Percentiles rank a stretch among this genome's conserved stretches.
These are phyloP conservation scores for Acronicta alni DNA, from an alignment of 2,888 invertebrate species.

Conservation along the genomic window DNA sequence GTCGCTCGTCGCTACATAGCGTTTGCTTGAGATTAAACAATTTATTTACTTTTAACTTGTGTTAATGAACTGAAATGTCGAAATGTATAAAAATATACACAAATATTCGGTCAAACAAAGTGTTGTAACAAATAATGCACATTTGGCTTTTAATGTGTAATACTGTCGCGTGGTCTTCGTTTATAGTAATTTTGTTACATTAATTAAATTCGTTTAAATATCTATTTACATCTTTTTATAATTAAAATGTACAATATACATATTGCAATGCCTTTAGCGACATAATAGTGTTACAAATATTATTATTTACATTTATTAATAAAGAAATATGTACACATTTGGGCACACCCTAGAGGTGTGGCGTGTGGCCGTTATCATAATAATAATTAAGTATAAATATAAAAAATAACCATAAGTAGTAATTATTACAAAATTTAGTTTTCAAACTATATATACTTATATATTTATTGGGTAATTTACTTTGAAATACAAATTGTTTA, in stretches of 20 bases:
- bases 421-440: conserved; percentile 1
- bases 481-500: background rate
- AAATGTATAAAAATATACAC: no score
- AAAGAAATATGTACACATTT: conserved; percentile 49
- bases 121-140: conserved; percentile 50
- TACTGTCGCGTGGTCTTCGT: conserved; percentile 68
- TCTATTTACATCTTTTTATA: conserved; percentile 80
- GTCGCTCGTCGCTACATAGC: no score
- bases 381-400: conserved; percentile 2
- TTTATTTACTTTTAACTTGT: no score
- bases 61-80: no score
- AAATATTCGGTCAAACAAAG: background rate
- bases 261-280: conserved; percentile 71
- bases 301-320: conserved; percentile 63
- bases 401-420: conserved; percentile 15
- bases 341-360: conserved; percentile 22
- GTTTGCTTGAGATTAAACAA: no score
- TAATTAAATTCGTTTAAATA: conserved; percentile 88
- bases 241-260: conserved; percentile 75
- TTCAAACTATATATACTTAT: no score
- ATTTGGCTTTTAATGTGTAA: conserved; percentile 40
- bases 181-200: conserved; percentile 73
- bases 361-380: conserved; percentile 9
- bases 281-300: conserved; percentile 47
- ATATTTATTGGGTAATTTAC: background rate